These are phyloP conservation scores for Amaurobius ferox DNA, from an alignment of 2,888 invertebrate genomes.

Conservation along the genomic window DNA sequence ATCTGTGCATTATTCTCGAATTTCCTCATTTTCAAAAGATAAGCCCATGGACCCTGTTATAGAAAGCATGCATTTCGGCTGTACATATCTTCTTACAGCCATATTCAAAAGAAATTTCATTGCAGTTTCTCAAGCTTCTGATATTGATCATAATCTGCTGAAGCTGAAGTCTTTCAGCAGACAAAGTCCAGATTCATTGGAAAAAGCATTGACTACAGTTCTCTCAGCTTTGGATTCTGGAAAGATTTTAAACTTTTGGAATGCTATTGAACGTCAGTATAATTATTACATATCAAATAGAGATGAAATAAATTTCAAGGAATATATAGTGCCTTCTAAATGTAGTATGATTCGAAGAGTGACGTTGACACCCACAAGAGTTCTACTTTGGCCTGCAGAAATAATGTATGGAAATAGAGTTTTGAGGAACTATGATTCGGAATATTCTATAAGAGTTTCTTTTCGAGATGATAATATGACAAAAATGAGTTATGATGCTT, in stretches of 20 bases:
- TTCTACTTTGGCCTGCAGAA: slow-evolving; percentile 62
- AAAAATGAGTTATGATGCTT: slow-evolving; percentile 52
- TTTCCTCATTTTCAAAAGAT: neutral
- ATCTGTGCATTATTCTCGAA: slow-evolving; percentile 36
- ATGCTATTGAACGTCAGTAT: slow-evolving; percentile 26
- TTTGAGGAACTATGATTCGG: slow-evolving; percentile 66
- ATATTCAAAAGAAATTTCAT: slow-evolving; percentile 56
- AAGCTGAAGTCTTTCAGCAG: neutral
- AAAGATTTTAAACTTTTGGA: slow-evolving; percentile 48
- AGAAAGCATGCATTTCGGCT: slow-evolving; percentile 36
- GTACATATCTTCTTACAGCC: slow-evolving; percentile 46
- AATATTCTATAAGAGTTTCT: slow-evolving; percentile 65
- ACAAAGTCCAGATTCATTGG: slow-evolving; percentile 26
- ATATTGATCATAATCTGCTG: neutral
- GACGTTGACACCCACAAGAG: slow-evolving; percentile 51
- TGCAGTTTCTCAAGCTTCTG: slow-evolving; percentile 18
- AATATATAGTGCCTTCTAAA: slow-evolving; percentile 57
- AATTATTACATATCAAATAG: slow-evolving; percentile 18
- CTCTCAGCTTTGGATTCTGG: slow-evolving; percentile 50
- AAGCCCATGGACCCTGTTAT: slow-evolving; percentile 5
- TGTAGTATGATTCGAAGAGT: slow-evolving; percentile 58
- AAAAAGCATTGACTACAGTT: slow-evolving; percentile 46
- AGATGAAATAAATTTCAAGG: slow-evolving; percentile 37
- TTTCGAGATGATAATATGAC: slow-evolving; percentile 70
- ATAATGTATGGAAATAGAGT: slow-evolving; percentile 58